These are phyloP conservation scores for Adelosebastes latens DNA, from an alignment of 2,797 vertebrate genomes.

Conservation along the genomic window DNA sequence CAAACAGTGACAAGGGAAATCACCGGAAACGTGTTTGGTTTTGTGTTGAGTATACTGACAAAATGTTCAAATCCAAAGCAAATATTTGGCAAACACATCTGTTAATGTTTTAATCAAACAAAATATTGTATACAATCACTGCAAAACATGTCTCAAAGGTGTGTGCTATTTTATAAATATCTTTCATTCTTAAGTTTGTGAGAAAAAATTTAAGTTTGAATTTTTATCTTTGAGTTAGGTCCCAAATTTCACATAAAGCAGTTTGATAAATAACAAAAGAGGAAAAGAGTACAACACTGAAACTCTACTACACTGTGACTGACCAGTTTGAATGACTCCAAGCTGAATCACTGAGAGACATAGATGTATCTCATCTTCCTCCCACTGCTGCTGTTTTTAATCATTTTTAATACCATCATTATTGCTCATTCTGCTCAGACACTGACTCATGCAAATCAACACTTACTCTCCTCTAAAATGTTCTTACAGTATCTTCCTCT, in stretches of 20 bases:
- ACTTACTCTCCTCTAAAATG: not conserved
- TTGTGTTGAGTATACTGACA: too few species aligned
- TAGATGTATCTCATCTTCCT: not conserved
- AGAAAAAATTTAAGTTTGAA: too few species aligned
- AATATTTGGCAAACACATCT: too few species aligned
- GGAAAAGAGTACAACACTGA: not conserved
- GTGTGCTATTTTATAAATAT: not conserved
- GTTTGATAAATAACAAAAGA: too few species aligned
- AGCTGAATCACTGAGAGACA: not conserved
- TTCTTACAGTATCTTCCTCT: not conserved
- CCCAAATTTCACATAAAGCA: too few species aligned
- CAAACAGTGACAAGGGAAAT: too few species aligned
- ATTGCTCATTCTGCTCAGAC: slow-evolving; percentile 4
- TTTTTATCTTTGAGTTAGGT: too few species aligned
- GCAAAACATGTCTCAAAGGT: not conserved
- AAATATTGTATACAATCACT: not conserved
- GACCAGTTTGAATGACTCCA: not conserved
- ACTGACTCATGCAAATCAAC: slow-evolving; percentile 19
- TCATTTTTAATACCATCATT: not conserved
- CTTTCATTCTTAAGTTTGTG: too few species aligned
- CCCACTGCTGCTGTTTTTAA: not conserved
- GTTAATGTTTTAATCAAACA: not conserved
- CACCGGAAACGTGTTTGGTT: too few species aligned
- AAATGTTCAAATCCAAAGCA: too few species aligned
- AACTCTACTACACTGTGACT: not conserved